These are phyloP conservation scores for Meloidogyne exigua DNA, from an alignment of 1,140 invertebrate species.

Conservation along the genomic window DNA sequence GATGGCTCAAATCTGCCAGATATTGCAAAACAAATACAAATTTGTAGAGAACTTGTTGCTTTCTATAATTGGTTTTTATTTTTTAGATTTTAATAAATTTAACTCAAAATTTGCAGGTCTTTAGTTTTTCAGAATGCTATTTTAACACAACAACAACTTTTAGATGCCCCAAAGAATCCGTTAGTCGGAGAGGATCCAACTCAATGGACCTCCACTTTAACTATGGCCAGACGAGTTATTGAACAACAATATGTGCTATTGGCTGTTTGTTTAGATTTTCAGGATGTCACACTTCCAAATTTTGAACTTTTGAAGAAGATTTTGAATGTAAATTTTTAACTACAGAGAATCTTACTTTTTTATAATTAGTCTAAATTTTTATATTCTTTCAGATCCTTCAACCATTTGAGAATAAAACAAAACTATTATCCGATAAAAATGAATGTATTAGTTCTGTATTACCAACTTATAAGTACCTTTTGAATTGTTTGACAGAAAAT, in stretches of 20 bases:
- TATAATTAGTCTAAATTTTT: neutral
- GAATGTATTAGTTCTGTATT: slow-evolving; percentile 3
- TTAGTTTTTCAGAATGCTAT: neutral
- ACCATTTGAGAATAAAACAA: neutral
- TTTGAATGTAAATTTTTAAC: neutral
- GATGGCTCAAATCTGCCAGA: neutral
- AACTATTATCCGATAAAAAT: neutral
- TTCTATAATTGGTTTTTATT: neutral
- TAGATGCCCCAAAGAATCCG: neutral
- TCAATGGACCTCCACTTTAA: neutral
- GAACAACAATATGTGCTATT: neutral
- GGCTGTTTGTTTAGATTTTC: neutral
- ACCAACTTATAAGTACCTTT: neutral
- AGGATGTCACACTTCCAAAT: neutral
- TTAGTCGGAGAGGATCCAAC: neutral
- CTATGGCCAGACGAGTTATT: neutral
- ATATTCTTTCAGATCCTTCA: neutral
- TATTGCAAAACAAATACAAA: slow-evolving; percentile 2
- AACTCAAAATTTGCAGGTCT: neutral
- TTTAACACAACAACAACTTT: neutral
- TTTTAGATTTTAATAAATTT: neutral
- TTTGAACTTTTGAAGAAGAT: neutral
- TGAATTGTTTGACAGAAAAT: slow-evolving; percentile 1
- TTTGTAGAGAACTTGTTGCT: neutral
- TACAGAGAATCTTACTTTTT: too few species aligned